Evolutionary conservation across 2,113 vertebrate genomes (phyloP).

Genomic region (Hemiprocne comata): DNA sequence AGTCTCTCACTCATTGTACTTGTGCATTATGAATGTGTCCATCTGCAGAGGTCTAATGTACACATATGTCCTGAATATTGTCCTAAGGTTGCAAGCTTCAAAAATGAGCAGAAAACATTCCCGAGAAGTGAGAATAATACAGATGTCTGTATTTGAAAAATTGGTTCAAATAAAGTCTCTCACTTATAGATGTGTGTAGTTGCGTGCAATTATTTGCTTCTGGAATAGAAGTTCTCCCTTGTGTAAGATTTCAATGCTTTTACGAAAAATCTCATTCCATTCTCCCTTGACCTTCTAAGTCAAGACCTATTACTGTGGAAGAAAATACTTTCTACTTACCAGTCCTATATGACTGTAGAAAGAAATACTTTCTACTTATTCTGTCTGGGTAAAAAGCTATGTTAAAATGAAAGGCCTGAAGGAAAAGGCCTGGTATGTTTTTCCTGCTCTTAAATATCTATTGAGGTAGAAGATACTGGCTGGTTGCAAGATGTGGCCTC

Average conservation of each 20-base stretch:
- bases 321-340: neutral
- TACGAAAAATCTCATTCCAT: neutral
- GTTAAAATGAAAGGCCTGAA: neutral
- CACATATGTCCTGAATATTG: conserved; percentile 71
- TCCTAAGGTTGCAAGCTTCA: conserved; percentile 71
- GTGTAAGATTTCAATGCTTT: neutral
- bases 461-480: neutral
- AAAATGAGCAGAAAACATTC: conserved; percentile 71
- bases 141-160: conserved; percentile 70
- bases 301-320: neutral
- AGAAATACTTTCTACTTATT: neutral
- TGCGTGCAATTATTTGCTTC: conserved; percentile 56
- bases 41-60: conserved; percentile 72
- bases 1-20: conserved; percentile 72
- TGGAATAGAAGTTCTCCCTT: neutral
- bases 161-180: conserved; percentile 71
- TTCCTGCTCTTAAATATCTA: neutral
- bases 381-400: neutral
- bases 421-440: neutral
- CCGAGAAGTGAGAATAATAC: conserved; percentile 68
- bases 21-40: conserved; percentile 72
- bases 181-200: conserved; percentile 9
- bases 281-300: neutral
- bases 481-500: neutral
- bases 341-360: neutral